Percentiles rank a stretch among this genome's conserved stretches.
Evolutionary conservation across 2,888 invertebrate species (phyloP).

Genomic region (Agonopterix subpropinquella): DNA sequence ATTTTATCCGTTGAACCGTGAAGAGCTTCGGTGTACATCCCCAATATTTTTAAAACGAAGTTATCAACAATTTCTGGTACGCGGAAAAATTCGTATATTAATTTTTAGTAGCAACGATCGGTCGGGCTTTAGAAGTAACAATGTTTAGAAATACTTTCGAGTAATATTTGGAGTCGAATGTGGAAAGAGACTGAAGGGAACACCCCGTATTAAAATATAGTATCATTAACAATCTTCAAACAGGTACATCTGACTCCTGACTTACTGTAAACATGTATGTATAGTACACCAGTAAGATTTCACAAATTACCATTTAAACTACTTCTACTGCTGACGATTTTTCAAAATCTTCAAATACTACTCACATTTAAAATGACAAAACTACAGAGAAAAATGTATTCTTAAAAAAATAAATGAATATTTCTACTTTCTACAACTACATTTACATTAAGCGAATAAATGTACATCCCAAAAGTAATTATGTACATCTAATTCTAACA

Average conservation of each 20-base stretch:
- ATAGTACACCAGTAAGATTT: neutral
- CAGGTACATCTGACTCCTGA: conserved; percentile 48
- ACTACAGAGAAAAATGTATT: conserved; percentile 3
- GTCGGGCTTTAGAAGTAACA: too few species aligned
- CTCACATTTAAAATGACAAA: conserved; percentile 2
- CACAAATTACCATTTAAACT: neutral
- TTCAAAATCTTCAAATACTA: neutral
- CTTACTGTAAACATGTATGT: conserved; percentile 13
- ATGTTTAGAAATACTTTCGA: too few species aligned
- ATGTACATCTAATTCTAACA: conserved; percentile 11
- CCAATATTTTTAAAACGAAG: neutral
- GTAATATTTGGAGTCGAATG: too few species aligned
- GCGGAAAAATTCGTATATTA: too few species aligned
- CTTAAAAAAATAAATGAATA: conserved; percentile 29
- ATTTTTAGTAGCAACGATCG: too few species aligned
- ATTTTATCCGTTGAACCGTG: conserved; percentile 45
- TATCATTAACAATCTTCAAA: conserved; percentile 5
- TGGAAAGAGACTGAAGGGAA: neutral
- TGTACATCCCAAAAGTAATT: conserved; percentile 13
- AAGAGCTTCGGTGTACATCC: conserved; percentile 23
- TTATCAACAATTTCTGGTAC: too few species aligned
- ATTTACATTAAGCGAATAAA: conserved; percentile 23
- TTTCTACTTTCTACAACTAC: conserved; percentile 19
- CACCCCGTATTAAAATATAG: too few species aligned
- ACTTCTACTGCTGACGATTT: neutral